Evolutionary conservation across 2,888 invertebrate species (phyloP), one percentile per base, ranked within the genome.

Genomic region (Morpho achilles): DNA sequence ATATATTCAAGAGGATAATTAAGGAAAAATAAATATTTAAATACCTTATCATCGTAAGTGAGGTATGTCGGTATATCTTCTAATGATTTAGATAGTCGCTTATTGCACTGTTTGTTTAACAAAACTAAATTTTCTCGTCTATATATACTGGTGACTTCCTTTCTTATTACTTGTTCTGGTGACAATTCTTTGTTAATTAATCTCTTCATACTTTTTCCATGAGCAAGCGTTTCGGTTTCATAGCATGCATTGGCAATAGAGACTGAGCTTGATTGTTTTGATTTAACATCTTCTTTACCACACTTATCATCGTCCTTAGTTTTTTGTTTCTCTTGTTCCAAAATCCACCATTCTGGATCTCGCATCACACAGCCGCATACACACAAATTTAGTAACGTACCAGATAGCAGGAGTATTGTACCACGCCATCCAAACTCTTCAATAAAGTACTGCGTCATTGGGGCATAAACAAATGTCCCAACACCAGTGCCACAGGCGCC

Each of bases 401-500:
- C 97, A 0, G 96, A 94, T n/a, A 97, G 82, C 39, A 97, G 86
- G 0, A 97, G 82, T 10, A 95, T 94, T 0, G 96, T 94, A 8
- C 96, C 96, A 62, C 96, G 92, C 97, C 97, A 97, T n/a, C 95
- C 95, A 74, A 93, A 97, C 67, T 94, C 93, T 60, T 93, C 92
- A 46, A 97, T 93, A 60, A 96, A 93, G 77, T 92, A 95, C 62
- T 95, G 94, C 0, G 96, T 96, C 85, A 97, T 92, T 0, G 97
- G 97, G 7, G 97, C 96, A 76, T 96, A 97, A 0, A 97, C 85
- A 72, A 97, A 96, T 0, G 97, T 98, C 8, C 97, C 97, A 51
- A 97, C 94, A 0, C 97, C 97, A 0, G 96, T 96, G 7, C 97
- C 97, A 69, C 96, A 96, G 0, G 97, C 97, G 1, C 96, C 96